These are phyloP conservation scores for Eilema griseolum DNA, from an alignment of 2,888 invertebrate species.

Conservation along the genomic window DNA sequence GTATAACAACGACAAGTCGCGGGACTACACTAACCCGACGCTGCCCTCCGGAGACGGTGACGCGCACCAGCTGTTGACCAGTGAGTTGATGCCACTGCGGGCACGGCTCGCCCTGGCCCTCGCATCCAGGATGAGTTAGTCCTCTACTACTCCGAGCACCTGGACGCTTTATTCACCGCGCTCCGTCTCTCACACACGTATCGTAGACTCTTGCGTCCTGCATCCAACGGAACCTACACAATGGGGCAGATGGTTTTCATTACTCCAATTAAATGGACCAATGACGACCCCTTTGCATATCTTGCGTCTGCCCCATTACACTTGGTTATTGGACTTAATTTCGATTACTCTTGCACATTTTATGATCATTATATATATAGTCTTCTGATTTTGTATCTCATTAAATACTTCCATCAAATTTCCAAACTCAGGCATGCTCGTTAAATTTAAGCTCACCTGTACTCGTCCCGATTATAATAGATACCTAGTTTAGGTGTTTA, in stretches of 20 bases:
- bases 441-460: conserved; percentile 34
- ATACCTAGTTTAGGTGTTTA: conserved; percentile 32
- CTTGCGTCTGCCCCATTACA: conserved; percentile 52
- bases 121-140: conserved; percentile 89
- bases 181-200: conserved; percentile 58
- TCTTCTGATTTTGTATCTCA: conserved; percentile 41
- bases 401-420: conserved; percentile 37
- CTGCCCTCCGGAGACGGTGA: conserved; percentile 97
- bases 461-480: conserved; percentile 32
- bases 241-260: conserved; percentile 48
- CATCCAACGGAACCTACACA: conserved; percentile 42
- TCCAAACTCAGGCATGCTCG: conserved; percentile 42
- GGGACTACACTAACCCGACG: conserved; percentile 99
- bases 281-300: conserved; percentile 23
- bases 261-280: conserved; percentile 20
- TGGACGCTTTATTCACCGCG: conserved; percentile 75
- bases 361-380: conserved; percentile 37
- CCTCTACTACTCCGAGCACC: conserved; percentile 79
- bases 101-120: conserved; percentile 84
- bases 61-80: conserved; percentile 88
- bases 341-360: conserved; percentile 50
- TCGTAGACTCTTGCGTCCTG: conserved; percentile 48
- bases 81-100: conserved; percentile 88
- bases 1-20: conserved; percentile 99
- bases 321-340: conserved; percentile 48